Conservation (phyloP, 2,113 vertebrate genomes). For the Bos indicus region DNA sequence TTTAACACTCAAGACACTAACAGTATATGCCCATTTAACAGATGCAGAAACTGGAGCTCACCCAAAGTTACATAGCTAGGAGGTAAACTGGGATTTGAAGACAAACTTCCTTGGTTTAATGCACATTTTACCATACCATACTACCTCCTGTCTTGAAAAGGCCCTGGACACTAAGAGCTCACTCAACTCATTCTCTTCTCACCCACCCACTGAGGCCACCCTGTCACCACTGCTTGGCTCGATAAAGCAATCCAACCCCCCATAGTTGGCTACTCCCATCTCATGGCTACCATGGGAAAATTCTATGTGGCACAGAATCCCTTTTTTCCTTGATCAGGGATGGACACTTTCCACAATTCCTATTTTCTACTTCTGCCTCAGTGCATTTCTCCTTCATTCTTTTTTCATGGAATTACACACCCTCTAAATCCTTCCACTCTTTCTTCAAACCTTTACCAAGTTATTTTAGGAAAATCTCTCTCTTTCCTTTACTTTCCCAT, state of each 20-base stretch:
- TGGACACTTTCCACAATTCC: not conserved
- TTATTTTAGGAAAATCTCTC: not conserved
- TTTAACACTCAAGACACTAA: not conserved
- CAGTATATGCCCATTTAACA: not conserved
- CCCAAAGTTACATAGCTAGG: not conserved
- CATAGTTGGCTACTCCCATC: not conserved
- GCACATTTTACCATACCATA: not conserved
- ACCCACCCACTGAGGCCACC: not conserved
- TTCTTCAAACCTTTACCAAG: not conserved
- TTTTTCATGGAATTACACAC: not conserved
- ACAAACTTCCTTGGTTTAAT: not conserved
- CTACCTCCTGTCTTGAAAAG: not conserved
- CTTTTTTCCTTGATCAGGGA: not conserved
- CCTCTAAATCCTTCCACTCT: not conserved
- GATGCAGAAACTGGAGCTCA: not conserved
- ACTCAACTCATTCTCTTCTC: not conserved
- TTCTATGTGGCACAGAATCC: not conserved
- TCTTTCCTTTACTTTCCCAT: not conserved
- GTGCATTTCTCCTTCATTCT: not conserved
- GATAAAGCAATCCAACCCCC: not conserved
- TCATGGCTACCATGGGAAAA: not conserved
- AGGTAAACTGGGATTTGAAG: conserved; percentile 8
- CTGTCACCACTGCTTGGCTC: not conserved
- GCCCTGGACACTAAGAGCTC: not conserved
- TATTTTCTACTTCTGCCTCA: not conserved